Evolutionary conservation across 1,140 invertebrate species (phyloP).

Genomic region (Antheraea mylitta): DNA sequence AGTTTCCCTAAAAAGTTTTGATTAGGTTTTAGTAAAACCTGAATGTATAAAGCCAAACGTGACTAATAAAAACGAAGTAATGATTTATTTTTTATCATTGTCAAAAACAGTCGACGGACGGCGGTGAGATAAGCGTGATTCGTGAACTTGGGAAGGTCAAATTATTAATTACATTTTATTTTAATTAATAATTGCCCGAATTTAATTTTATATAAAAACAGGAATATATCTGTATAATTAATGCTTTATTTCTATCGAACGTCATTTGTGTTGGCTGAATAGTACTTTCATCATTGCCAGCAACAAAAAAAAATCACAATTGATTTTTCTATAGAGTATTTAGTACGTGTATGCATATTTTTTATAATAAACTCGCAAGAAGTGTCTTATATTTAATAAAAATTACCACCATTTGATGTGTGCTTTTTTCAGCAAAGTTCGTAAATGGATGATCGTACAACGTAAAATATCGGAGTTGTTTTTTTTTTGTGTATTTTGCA

Average conservation of each 20-base stretch:
- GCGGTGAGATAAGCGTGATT: not conserved
- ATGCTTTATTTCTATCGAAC: not conserved
- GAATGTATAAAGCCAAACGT: not conserved
- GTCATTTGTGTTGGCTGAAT: not conserved
- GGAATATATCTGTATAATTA: not conserved
- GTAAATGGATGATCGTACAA: constrained; percentile 35
- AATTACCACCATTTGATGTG: not conserved
- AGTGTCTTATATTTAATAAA: constrained; percentile 3
- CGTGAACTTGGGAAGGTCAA: not conserved
- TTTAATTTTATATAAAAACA: not conserved
- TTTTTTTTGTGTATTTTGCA: constrained; percentile 46
- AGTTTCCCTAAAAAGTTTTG: no score
- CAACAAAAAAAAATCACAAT: not conserved
- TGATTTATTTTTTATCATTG: not conserved
- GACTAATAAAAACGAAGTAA: not conserved
- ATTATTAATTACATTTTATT: not conserved
- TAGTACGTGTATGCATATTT: not conserved
- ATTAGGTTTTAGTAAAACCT: no score
- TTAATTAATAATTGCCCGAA: not conserved
- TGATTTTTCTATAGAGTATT: not conserved
- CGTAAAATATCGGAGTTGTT: constrained; percentile 32
- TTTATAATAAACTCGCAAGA: not conserved
- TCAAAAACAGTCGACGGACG: not conserved
- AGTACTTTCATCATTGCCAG: not conserved
- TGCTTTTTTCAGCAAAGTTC: not conserved